phyloP scores from a whole-genome alignment of 2,888 invertebrate species.

The Mythimna loreyi region DNA sequence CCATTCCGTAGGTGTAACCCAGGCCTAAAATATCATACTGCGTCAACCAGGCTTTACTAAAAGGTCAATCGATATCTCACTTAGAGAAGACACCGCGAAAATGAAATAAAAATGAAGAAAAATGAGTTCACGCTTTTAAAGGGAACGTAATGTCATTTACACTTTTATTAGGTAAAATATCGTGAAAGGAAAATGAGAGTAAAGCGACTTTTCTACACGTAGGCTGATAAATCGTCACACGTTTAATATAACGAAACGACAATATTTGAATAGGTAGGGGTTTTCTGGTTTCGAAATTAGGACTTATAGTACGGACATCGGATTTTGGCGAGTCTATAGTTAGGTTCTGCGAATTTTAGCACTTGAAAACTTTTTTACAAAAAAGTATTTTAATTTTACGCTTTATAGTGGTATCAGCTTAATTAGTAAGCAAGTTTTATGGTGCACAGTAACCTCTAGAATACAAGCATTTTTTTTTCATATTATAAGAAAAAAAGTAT shows the following conservation, averaged over 20 bases:
- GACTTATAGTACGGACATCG: no score
- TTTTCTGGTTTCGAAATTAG: no score
- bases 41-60: conserved; percentile 15
- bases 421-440: no score
- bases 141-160: conserved; percentile 5
- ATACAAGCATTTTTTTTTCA: no score
- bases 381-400: no score
- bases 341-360: no score
- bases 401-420: no score
- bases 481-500: no score
- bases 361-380: no score
- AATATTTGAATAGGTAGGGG: no score
- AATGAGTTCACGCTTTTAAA: conserved; percentile 19
- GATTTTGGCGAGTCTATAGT: no score
- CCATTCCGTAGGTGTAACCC: conserved; percentile 24
- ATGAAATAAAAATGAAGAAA: conserved; percentile 35
- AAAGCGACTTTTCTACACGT: not conserved
- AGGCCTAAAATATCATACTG: conserved; percentile 33
- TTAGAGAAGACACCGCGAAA: conserved; percentile 16
- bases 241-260: not conserved
- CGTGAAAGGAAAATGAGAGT: not conserved
- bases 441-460: no score
- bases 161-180: conserved; percentile 8
- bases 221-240: not conserved
- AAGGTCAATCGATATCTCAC: conserved; percentile 45